Base-by-base conservation (phyloP, 2,888 invertebrate species). In the Andricus quercusramuli region DNA sequence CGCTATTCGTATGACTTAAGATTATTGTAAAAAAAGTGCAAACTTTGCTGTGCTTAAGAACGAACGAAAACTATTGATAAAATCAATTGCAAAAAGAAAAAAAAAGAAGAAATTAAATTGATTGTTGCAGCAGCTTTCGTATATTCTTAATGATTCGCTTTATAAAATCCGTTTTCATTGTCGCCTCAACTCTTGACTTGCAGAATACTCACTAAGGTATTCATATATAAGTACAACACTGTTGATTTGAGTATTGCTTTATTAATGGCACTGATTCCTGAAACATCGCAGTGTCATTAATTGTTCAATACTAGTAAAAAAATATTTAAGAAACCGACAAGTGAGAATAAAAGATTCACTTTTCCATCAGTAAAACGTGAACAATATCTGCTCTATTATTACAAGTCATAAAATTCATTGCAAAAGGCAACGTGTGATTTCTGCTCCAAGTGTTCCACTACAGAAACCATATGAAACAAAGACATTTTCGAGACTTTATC, bases 341-440 rank as follows among this genome's bases (percentile, higher is more conserved):
- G 56, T 74, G n/a, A 74, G 56, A 32, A n/a, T 56, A 22, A 29
- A 74, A 74, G 5, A 74, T 37, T 64, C 64, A 64, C 29, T 64
- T 25, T 64, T 15, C 15, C 22, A 22, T 59, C 59, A 59, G n/a
- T 59, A 59, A 59, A 59, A 59, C 59, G 29, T 70, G 70, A 70
- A 67, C 67, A 59, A 59, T 22, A 59, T 41, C 67, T 68, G 44
- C 32, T 74, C 32, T 74, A 74, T 56, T 51, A 56, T 56, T 51
- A 17, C 22, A 70, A 74, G 25, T 74, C 56, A 74, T 74, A 74
- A 74, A 77, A 56, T 88, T 89, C 89, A 89, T 91, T 90, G 90
- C 90, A 86, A 91, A 91, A 91, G 91, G 91, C 91, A 91, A 91
- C 90, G 90, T 89, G 91, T 91, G 91, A 91, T 90, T 88, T 88